Evolutionary conservation across 2,888 invertebrate genomes (phyloP), one percentile per base, ranked within the genome.

Genomic region (Apotomis capreana): DNA sequence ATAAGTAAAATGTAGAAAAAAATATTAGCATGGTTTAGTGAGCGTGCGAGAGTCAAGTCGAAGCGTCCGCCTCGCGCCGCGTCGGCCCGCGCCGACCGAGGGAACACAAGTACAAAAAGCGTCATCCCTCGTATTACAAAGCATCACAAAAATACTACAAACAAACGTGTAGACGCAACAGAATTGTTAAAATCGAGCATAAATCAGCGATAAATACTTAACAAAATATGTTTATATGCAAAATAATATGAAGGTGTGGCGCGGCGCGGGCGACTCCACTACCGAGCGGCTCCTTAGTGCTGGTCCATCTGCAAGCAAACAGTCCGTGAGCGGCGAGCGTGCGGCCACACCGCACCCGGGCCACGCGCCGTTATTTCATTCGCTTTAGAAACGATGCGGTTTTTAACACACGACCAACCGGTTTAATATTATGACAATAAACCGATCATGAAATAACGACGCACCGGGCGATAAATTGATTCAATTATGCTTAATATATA

Each of bases 221-320:
- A 91, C 89, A 90, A 91, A 91, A 90, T 89, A 90, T 87, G 87
- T 90, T 85, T 82, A 86, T 88, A 89, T 88, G 90, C 87, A 88
- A 88, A 87, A 83, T 81, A 83, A 86, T 83, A 85, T 84, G 74
- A 74, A 75, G 75, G 60, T 67, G 74, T 73, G 74, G 74, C 76
- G 76, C 70, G 76, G 69, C 78, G 63, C 67, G 75, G 76, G 76
- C 76, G 75, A 75, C 76, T 49, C 49, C 49, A 49, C 8, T 49
- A n/a, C 54, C 13, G 40, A 6, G 49, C 74, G 78, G 78, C 80
- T 80, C 81, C 83, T 88, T 93, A 92, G 81, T 92, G 92, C 80
- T 92, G 92, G 83, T 93, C 92, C 92, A 93, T 93, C 92, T 93
- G 89, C 69, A 86, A 88, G 61, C 61, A 51, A 36, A 76, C 57